phyloP scores from a whole-genome alignment of 1,140 invertebrate species.

The Cotesia chilonis region DNA sequence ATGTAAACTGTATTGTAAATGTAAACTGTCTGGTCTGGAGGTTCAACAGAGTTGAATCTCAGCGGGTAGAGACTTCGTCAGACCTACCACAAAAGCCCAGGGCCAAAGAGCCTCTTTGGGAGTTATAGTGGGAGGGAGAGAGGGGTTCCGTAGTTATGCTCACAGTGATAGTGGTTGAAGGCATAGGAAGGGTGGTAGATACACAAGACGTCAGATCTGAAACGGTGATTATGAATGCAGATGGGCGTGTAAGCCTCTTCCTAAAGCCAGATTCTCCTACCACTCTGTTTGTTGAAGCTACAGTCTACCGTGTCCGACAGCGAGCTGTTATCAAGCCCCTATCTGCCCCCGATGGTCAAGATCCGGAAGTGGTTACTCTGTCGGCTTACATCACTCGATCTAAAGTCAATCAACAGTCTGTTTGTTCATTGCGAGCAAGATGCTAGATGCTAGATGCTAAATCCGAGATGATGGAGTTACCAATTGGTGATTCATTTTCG shows the following conservation, averaged over 20 bases:
- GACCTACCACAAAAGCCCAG: no score
- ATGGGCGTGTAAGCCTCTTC: constrained; percentile 57
- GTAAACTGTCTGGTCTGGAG: not conserved
- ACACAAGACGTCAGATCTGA: constrained; percentile 58
- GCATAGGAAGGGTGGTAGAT: constrained; percentile 34
- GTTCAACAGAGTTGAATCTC: not conserved
- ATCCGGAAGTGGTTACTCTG: constrained; percentile 10
- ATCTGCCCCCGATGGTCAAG: not conserved
- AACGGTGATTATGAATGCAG: constrained; percentile 61
- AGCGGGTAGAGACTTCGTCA: not conserved
- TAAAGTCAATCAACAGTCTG: not conserved
- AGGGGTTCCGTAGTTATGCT: constrained; percentile 12
- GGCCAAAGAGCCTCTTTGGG: not conserved
- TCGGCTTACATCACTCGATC: constrained; percentile 17
- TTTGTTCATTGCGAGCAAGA: not conserved
- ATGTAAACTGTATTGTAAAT: not conserved
- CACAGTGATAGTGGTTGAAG: constrained; percentile 29
- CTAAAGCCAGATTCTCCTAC: constrained; percentile 42
- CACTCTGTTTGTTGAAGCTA: constrained; percentile 33
- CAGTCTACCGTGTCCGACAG: constrained; percentile 20
- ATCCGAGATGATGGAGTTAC: no score
- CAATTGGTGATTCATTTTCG: no score
- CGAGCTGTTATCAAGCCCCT: constrained; percentile 7
- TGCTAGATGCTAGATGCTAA: no score
- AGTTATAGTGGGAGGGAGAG: not conserved